Evolutionary conservation across 2,888 invertebrate species (phyloP).

Genomic region (Muschampia plurimacula): DNA sequence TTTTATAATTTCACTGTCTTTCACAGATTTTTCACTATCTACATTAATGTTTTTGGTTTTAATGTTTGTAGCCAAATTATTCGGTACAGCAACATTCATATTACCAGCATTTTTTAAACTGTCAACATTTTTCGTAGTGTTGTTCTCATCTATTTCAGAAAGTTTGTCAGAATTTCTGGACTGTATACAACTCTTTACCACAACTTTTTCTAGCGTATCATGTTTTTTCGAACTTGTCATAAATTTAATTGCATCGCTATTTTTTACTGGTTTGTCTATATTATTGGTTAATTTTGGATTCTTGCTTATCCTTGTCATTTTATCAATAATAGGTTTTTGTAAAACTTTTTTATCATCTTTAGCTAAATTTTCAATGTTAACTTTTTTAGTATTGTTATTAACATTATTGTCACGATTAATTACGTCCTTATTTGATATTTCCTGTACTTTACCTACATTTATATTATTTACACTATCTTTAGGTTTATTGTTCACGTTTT

Average conservation of each 20-base stretch:
- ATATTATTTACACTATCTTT: constrained; percentile 11
- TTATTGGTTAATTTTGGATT: background rate
- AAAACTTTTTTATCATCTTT: background rate
- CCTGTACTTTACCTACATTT: background rate
- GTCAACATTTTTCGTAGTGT: background rate
- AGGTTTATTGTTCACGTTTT: background rate
- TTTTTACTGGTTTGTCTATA: background rate
- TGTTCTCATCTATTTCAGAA: background rate
- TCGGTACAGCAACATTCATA: background rate
- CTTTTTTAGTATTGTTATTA: background rate
- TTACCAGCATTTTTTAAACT: background rate
- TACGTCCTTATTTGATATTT: constrained; percentile 2
- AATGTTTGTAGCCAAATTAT: background rate
- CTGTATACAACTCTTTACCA: background rate
- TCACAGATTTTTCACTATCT: background rate
- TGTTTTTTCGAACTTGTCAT: background rate
- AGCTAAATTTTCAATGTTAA: background rate
- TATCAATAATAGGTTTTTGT: background rate
- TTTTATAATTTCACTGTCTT: background rate
- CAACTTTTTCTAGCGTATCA: constrained; percentile 10
- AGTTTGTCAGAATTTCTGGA: constrained; percentile 13
- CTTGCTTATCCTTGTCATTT: background rate
- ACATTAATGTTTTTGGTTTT: background rate
- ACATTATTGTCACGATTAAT: background rate
- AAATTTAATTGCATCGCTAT: background rate